These are phyloP conservation scores for Lepidotrigona ventralis DNA, from an alignment of 1,140 invertebrate species.

Conservation along the genomic window DNA sequence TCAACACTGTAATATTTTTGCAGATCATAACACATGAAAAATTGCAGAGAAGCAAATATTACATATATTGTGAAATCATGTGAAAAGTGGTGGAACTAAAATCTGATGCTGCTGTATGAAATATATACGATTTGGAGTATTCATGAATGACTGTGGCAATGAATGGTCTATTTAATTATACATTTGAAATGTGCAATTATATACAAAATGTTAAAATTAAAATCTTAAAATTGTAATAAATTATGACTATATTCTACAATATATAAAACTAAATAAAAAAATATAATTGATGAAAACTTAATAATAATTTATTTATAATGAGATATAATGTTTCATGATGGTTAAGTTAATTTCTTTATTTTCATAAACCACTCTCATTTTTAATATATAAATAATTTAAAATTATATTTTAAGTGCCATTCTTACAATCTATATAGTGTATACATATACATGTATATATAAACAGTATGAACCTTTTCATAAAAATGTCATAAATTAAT, in stretches of 20 bases:
- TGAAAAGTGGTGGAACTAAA: slow-evolving; percentile 52
- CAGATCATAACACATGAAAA: slow-evolving; percentile 67
- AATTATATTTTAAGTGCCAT: slow-evolving; percentile 12
- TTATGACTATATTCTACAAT: slow-evolving; percentile 13
- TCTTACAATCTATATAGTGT: slow-evolving; percentile 7
- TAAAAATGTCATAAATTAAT: slow-evolving; percentile 1
- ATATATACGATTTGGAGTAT: slow-evolving; percentile 51
- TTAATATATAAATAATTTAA: slow-evolving; percentile 7
- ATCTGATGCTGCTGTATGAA: slow-evolving; percentile 62
- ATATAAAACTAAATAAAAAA: slow-evolving; percentile 32
- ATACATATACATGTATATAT: slow-evolving; percentile 17
- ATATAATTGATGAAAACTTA: slow-evolving; percentile 48
- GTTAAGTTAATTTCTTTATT: slow-evolving; percentile 32
- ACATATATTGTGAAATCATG: slow-evolving; percentile 59
- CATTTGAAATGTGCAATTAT: slow-evolving; percentile 37
- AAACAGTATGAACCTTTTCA: background rate
- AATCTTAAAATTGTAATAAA: slow-evolving; percentile 18
- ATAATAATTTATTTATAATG: slow-evolving; percentile 55
- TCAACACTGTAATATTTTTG: slow-evolving; percentile 60
- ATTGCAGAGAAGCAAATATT: slow-evolving; percentile 66
- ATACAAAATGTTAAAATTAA: slow-evolving; percentile 33
- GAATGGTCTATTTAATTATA: slow-evolving; percentile 38
- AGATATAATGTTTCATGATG: slow-evolving; percentile 13
- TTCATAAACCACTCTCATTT: slow-evolving; percentile 22
- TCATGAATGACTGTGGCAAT: slow-evolving; percentile 54